Evolutionary conservation across 2,888 invertebrate genomes (phyloP), one percentile per base, ranked within the genome.

Genomic region (Carterocephalus palaemon): DNA sequence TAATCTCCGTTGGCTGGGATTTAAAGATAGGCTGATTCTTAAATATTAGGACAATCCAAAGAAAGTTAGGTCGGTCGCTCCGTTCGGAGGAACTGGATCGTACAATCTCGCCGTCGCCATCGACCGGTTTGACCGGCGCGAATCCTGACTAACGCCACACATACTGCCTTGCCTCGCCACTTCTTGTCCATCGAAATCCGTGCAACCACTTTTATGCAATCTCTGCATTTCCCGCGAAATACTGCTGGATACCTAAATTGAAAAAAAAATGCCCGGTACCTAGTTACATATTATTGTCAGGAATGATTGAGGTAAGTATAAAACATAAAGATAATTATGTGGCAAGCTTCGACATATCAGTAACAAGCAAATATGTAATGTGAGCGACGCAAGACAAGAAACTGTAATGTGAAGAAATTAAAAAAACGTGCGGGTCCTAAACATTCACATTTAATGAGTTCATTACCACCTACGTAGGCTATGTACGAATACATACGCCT

Each of bases 91-190:
- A 76, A 84, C 83, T 76, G 81, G 82, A 78, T 81, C 72, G 69
- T 52, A 71, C 74, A 70, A 71, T 75, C 78, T 70, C 59, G 57
- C 49, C 60, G 33, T 36, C 57, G 54, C 40, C 46, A 40, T 43
- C 34, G 74, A 84, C 84, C 83, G 84, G 84, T 85, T 82, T 75
- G 73, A 74, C 81, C 74, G 71, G 68, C 70, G 80, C 78, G 70
- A 79, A 81, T 83, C 84, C 83, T 77, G 81, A 68, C 70, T 48
- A 51, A 51, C 46, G 38, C 47, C 34, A 51, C 29, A 31, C 22
- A 28, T 32, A 42, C n/a, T 40, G 42, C 38, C n/a, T n/a, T 28
- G 36, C 40, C 3, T 9, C 24, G 42, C 39, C 34, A 22, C 23
- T 43, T 31, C 36, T 38, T 13, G 43, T 39, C 42, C 42, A 17